Percentiles rank a stretch among this genome's conserved stretches.
Evolutionary conservation across 2,888 invertebrate species (phyloP).

Genomic region (Nephrotoma guestfalica): DNA sequence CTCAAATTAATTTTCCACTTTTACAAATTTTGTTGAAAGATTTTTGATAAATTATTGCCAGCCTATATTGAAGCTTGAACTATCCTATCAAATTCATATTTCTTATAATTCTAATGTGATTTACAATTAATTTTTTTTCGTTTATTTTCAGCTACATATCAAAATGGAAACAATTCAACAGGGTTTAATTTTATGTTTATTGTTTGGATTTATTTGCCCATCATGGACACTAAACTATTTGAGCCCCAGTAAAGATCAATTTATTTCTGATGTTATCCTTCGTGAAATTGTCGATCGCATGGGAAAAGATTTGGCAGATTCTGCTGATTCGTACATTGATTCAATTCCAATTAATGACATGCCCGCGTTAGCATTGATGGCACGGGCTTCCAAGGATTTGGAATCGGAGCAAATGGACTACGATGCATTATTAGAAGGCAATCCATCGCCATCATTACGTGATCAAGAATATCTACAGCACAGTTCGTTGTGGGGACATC

Average conservation of each 20-base stretch:
- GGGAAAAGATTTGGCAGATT: conserved; percentile 57
- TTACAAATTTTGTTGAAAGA: too few species aligned
- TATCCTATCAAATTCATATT: too few species aligned
- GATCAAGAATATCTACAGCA: conserved; percentile 82
- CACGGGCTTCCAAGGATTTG: conserved; percentile 41
- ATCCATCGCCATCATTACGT: conserved; percentile 62
- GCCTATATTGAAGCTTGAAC: too few species aligned
- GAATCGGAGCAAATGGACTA: conserved; percentile 54
- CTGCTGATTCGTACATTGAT: conserved; percentile 37
- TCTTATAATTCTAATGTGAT: too few species aligned
- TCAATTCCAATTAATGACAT: conserved; percentile 20
- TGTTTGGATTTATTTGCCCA: neutral
- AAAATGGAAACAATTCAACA: neutral
- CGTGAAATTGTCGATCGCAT: conserved; percentile 65
- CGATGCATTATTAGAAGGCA: conserved; percentile 51
- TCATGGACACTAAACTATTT: conserved; percentile 11
- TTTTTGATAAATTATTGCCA: too few species aligned
- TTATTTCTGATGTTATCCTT: conserved; percentile 54
- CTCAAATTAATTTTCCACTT: too few species aligned
- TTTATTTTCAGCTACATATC: neutral
- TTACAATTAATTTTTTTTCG: neutral
- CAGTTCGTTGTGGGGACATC: conserved; percentile 59
- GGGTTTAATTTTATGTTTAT: neutral
- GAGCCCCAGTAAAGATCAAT: conserved; percentile 38
- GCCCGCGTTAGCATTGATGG: conserved; percentile 27